These are phyloP conservation scores for Theocolax elegans DNA, from an alignment of 1,140 invertebrate species.

Conservation along the genomic window DNA sequence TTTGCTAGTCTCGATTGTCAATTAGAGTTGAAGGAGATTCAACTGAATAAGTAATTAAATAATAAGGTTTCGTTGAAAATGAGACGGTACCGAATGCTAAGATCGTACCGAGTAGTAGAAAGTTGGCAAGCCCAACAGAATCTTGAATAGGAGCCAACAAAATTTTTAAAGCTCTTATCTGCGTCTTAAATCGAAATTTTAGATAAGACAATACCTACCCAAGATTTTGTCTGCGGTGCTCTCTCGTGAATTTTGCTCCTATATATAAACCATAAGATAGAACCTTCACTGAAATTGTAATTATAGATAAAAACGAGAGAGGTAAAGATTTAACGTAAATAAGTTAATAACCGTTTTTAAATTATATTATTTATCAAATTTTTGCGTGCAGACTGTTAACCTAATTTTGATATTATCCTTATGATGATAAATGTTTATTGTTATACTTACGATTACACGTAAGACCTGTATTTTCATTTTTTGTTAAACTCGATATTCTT, in stretches of 20 bases:
- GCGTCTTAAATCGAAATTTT: slow-evolving; percentile 32
- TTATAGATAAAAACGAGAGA: slow-evolving; percentile 11
- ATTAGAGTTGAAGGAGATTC: too few species aligned
- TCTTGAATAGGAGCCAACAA: slow-evolving; percentile 22
- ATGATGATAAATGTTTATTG: too few species aligned
- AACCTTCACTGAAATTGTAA: not conserved
- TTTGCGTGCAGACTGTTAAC: too few species aligned
- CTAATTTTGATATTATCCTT: too few species aligned
- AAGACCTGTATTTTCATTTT: too few species aligned
- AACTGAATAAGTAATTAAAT: too few species aligned
- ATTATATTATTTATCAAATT: too few species aligned
- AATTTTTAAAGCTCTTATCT: slow-evolving; percentile 30
- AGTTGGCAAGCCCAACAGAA: slow-evolving; percentile 21
- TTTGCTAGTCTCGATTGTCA: too few species aligned
- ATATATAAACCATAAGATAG: too few species aligned
- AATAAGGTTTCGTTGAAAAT: not conserved
- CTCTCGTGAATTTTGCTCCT: not conserved
- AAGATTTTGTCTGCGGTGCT: slow-evolving; percentile 8
- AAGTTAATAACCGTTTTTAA: too few species aligned
- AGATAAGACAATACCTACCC: slow-evolving; percentile 35
- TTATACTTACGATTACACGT: too few species aligned
- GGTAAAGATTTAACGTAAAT: slow-evolving; percentile 24
- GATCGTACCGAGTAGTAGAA: not conserved
- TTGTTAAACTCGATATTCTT: too few species aligned
- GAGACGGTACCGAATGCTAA: not conserved